Conservation (phyloP, 2,888 invertebrate species). For the Campoletis raptor region DNA sequence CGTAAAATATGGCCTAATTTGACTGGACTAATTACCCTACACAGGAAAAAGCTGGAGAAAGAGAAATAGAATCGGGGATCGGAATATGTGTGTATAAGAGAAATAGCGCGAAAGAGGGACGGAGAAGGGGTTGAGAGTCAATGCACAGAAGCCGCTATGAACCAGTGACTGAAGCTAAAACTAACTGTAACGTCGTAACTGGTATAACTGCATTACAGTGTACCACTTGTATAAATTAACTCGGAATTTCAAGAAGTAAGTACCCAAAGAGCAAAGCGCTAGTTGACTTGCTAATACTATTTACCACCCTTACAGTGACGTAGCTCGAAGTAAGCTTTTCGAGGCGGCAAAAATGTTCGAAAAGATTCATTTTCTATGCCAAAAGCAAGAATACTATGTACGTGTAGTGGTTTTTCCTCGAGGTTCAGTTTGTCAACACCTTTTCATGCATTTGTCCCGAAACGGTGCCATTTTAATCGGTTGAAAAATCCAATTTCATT, state of each 20-base stretch:
- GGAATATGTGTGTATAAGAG: constrained; percentile 19
- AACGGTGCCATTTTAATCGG: neutral
- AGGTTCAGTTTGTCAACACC: neutral
- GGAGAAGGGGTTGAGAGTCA: neutral
- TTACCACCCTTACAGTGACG: constrained; percentile 78
- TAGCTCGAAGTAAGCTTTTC: constrained; percentile 59
- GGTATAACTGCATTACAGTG: constrained; percentile 81
- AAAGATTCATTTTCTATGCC: neutral
- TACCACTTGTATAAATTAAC: constrained; percentile 84
- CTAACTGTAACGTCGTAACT: constrained; percentile 79
- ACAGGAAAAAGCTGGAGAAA: constrained; percentile 4
- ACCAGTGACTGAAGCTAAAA: constrained; percentile 77
- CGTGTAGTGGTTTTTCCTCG: neutral
- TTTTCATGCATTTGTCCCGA: neutral
- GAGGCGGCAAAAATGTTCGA: constrained; percentile 43
- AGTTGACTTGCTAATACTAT: constrained; percentile 84
- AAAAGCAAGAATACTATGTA: neutral
- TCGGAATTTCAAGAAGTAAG: constrained; percentile 83
- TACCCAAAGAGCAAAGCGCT: constrained; percentile 80
- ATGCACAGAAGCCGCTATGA: constrained; percentile 59
- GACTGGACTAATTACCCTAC: too few relatives aligned
- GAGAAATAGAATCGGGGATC: constrained; percentile 10
- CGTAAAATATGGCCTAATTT: too few relatives aligned
- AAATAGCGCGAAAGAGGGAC: neutral
- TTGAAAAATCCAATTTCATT: neutral